Percentiles rank a stretch among this genome's conserved stretches.
phyloP scores from a whole-genome alignment of 2,797 vertebrate genomes.

The Betta splendens region DNA sequence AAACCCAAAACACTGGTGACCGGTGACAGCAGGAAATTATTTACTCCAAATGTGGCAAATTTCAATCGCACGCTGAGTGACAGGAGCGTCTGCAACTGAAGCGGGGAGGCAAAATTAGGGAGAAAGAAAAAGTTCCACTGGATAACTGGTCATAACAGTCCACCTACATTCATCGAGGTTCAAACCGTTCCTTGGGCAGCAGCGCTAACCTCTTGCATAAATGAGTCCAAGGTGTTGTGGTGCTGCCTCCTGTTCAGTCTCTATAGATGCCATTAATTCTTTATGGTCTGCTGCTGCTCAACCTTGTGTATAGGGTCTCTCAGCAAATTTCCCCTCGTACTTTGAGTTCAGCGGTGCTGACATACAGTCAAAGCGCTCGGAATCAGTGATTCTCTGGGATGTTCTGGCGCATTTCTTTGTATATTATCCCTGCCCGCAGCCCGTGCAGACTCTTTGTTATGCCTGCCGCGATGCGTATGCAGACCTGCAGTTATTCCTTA shows the following conservation, averaged over 20 bases:
- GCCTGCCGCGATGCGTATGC: background rate
- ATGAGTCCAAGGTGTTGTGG: conserved; percentile 52
- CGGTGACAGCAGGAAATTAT: conserved; percentile 30
- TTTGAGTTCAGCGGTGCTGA: conserved; percentile 55
- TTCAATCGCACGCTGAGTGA: conserved; percentile 33
- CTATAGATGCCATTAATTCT: conserved; percentile 71
- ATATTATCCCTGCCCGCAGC: conserved; percentile 24
- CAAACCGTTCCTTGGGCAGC: conserved; percentile 30
- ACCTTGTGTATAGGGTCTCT: conserved; percentile 54
- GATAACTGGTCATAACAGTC: conserved; percentile 41
- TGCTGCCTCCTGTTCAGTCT: conserved; percentile 55
- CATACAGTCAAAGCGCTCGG: conserved; percentile 46
- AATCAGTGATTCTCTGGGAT: conserved; percentile 42
- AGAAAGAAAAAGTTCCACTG: conserved; percentile 41
- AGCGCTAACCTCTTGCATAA: conserved; percentile 39
- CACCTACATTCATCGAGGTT: conserved; percentile 38
- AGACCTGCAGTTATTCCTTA: conserved; percentile 13
- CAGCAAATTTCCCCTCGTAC: conserved; percentile 53
- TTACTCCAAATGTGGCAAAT: conserved; percentile 39
- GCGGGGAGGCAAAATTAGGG: conserved; percentile 11
- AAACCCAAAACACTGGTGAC: conserved; percentile 22
- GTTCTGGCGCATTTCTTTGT: conserved; percentile 34
- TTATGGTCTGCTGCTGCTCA: conserved; percentile 66
- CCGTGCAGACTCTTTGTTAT: conserved; percentile 23
- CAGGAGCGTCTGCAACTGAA: conserved; percentile 7